Base-by-base conservation (phyloP, 2,888 invertebrate genomes). In the Drosophila bunnanda region DNA sequence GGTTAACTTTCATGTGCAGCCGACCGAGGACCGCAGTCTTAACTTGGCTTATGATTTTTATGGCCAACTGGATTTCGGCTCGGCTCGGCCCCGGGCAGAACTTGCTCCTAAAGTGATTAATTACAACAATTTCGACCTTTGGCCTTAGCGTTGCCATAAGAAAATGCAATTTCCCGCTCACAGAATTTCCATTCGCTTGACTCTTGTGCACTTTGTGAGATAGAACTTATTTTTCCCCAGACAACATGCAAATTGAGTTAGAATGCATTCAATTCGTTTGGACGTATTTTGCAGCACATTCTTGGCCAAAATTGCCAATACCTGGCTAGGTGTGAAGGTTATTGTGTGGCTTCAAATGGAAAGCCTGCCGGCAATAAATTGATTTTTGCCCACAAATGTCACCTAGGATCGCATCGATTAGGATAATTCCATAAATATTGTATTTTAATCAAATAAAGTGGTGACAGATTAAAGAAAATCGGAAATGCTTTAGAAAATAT, bases 71-170 rank as follows among this genome's bases (percentile, higher is more conserved):
- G 39, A 25, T 41, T 36, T 17, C 25, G 43, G 54, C 50, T 36
- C 44, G 17, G 54, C 60, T 50, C 25, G 28, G 50, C 15, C 22
- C 28, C 9, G 5, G 53, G 44, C 25, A 62, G 39, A 54, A 8
- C 22, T n/a, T 13, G 52, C 17, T 53, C 44, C 66, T 72, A 73
- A 84, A 69, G 62, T 70, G 59, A 82, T 82, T 85, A 82, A 82
- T 82, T 75, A 75, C 44, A 20, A 44, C 52, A 54, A 62, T 74
- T 70, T 69, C 41, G 34, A 59, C 53, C 39, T 46, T 53, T 41
- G 39, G 28, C 68, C 50, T 20, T 59, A 52, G 43, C 36, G 39
- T 57, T 17, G 32, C 20, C 25, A 22, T 46, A 55, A 38, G 56
- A 34, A 64, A 66, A 66, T 66, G 67, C 34, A 66, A 48, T 67